Conservation (phyloP, 2,113 vertebrate species). For the Pontoporia blainvillei region DNA sequence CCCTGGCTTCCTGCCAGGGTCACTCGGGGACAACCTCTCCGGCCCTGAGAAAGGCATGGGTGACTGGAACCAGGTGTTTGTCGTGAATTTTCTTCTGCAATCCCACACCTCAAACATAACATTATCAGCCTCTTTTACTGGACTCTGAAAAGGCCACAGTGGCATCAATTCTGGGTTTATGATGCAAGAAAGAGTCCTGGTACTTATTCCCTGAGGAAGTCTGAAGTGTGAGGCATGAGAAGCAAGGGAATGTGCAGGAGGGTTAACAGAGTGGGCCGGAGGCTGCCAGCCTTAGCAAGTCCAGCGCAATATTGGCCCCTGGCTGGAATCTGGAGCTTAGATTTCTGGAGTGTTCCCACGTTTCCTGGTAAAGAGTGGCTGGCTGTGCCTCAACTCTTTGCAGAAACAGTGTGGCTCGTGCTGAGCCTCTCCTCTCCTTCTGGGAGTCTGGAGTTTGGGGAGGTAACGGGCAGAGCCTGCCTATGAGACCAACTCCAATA, state of each 20-base stretch:
- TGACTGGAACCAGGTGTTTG: not conserved
- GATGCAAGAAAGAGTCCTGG: not conserved
- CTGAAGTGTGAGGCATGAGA: not conserved
- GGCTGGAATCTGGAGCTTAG: not conserved
- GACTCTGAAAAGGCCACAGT: not conserved
- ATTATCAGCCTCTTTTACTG: not conserved
- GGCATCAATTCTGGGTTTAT: not conserved
- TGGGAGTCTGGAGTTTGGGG: not conserved
- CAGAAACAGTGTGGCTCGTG: not conserved
- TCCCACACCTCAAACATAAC: not conserved
- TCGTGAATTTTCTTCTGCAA: not conserved
- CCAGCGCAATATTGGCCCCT: not conserved
- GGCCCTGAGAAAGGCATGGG: slow-evolving; percentile 59
- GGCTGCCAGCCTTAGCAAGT: not conserved
- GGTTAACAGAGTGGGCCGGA: not conserved
- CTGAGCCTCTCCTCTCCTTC: not conserved
- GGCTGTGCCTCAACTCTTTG: not conserved
- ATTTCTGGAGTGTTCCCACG: not conserved
- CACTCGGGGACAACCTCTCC: not conserved
- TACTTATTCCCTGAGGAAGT: not conserved
- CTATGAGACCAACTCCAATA: not conserved
- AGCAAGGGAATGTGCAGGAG: not conserved
- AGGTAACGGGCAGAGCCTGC: not conserved
- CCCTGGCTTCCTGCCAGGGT: not conserved
- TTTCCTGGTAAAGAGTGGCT: not conserved